These are phyloP conservation scores for Pheosia gnoma DNA, from an alignment of 2,888 invertebrate genomes.

Conservation along the genomic window DNA sequence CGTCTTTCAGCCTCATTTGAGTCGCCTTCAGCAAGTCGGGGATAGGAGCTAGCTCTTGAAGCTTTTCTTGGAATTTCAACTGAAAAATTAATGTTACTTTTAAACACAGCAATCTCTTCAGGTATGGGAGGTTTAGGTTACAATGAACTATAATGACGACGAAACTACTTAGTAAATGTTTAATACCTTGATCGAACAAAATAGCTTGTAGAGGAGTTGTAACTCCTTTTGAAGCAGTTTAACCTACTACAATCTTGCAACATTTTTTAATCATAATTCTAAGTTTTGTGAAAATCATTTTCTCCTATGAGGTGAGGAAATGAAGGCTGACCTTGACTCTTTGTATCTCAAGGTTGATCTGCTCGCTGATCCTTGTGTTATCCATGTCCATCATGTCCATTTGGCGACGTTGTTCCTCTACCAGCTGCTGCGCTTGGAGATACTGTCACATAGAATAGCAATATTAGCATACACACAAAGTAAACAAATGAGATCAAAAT, in stretches of 20 bases:
- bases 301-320: too few species aligned
- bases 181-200: too few species aligned
- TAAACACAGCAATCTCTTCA: too few species aligned
- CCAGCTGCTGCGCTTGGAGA: slow-evolving; percentile 87
- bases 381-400: slow-evolving; percentile 89
- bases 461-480: background rate
- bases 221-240: too few species aligned
- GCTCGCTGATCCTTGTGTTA: slow-evolving; percentile 87
- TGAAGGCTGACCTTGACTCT: slow-evolving; percentile 84
- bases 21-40: slow-evolving; percentile 88
- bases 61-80: slow-evolving; percentile 88
- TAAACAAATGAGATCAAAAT: too few species aligned
- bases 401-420: slow-evolving; percentile 88
- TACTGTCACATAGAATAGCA: slow-evolving; percentile 57
- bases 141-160: too few species aligned
- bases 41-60: slow-evolving; percentile 87
- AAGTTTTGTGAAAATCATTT: too few species aligned
- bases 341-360: slow-evolving; percentile 88
- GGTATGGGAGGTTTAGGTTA: too few species aligned
- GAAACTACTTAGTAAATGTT: too few species aligned
- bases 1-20: slow-evolving; percentile 87
- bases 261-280: too few species aligned
- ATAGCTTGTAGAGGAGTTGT: too few species aligned
- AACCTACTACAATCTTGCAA: too few species aligned
- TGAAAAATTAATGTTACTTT: slow-evolving; percentile 23